Base-by-base conservation (phyloP, 2,888 invertebrate genomes). In the Camponotus fellah region DNA sequence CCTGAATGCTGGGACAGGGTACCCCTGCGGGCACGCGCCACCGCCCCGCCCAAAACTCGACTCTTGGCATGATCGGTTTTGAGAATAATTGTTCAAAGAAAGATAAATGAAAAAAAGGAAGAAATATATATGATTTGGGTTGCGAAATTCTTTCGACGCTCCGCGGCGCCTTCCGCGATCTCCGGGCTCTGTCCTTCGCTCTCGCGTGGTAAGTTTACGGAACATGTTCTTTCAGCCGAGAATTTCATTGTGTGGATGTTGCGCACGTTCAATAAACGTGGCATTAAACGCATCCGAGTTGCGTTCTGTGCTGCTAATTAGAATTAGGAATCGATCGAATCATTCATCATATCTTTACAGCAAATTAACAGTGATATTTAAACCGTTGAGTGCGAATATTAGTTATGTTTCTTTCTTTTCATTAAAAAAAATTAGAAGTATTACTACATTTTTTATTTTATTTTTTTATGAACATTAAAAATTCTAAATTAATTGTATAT, bases 1-100 rank as follows among this genome's bases (percentile, higher is more conserved):
- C 98, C 98, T 98, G 98, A 98, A 98, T 98, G 98, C 98, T 98
- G 98, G 98, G 98, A 98, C 98, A 98, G 98, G 98, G 98, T 98
- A 98, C 98, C 98, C 98, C 97, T 97, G 95, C 94, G 95, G 94
- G 95, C 95, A 94, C 94, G 94, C 94, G 91, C 91, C 91, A 92
- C 91, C 91, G 91, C 91, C 92, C n/a, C 92, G 92, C 87, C 87
- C 85, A 86, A 86, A 82, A 88, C 87, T 87, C 87, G 83, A 91
- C 88, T 91, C 91, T 91, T 91, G 86, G 90, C 88, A 89, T 89
- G 88, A 91, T 91, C 88, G 88, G 86, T 88, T 85, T 89, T 85
- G 87, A 88, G 87, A 88, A 56, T 40, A 88, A 82, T 46, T 79
- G 37, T 85, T n/a, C 1, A 58, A 66, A 74, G 37, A 17, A 62